Base-by-base conservation (phyloP, 1,140 invertebrate species). In the Brachystomella parvula region DNA sequence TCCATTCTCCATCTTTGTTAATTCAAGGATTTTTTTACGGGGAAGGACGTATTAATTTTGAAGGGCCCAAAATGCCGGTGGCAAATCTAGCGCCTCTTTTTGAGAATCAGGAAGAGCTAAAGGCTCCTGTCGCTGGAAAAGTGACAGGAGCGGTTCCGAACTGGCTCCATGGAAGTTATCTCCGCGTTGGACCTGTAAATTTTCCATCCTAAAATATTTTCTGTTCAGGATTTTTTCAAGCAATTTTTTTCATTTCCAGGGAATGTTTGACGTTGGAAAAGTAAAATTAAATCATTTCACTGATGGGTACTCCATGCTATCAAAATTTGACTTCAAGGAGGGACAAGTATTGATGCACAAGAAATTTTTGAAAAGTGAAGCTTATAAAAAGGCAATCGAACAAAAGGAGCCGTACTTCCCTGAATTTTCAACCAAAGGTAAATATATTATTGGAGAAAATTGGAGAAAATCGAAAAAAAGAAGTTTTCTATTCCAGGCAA, bases 381-480 rank as follows among this genome's bases (percentile, higher is more conserved):
- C 79, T 1, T 79, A 76, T 69, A 76, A 76, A 60, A 78, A 77
- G 70, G 77, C 78, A n/a, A 74, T 72, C 19, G 33, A 65, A 39
- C 71, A 74, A 3, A 74, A 78, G 31, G 73, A 75, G 31, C 78
- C 78, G 0, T 74, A 80, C 6, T 79, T 72, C 68, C 78, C 77
- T 17, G 79, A 81, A 74, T 81, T 80, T 66, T 78, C 78, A 9
- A 81, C 79, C 1, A 77, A 75, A 61, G 73, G 77, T 0, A 76
- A 75, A 9, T 19, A 39, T 39, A 39, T 9, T 39, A n/a, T n/a
- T n/a, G n/a, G n/a, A n/a, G n/a, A n/a, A n/a, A n/a, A n/a, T n/a
- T n/a, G n/a, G n/a, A n/a, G n/a, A n/a, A n/a, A n/a, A n/a, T n/a
- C n/a, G n/a, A n/a, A n/a, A n/a, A n/a, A n/a, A n/a, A n/a, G n/a